phyloP scores from a whole-genome alignment of 2,113 vertebrate species.

The Petrocephalus zakoni region DNA sequence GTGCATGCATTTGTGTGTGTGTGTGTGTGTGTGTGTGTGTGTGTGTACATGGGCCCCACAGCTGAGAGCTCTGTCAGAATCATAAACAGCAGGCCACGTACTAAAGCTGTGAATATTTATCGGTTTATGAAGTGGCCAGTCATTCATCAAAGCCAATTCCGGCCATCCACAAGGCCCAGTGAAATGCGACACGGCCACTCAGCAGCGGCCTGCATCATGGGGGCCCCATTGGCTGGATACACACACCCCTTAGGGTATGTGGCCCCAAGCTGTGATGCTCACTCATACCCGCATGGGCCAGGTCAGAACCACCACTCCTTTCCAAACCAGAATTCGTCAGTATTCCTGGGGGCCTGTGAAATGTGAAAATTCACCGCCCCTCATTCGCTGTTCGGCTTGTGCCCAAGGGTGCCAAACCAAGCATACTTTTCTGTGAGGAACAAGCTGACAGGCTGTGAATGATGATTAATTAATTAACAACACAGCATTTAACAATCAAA shows the following conservation, averaged over 20 bases:
- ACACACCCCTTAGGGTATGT: background rate
- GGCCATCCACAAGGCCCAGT: background rate
- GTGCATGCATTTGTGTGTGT: background rate
- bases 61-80: background rate
- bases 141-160: background rate
- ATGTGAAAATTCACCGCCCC: background rate
- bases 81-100: background rate
- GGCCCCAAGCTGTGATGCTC: background rate
- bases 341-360: background rate
- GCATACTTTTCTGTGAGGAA: background rate
- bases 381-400: background rate
- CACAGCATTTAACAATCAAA: background rate
- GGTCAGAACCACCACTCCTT: background rate
- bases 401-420: background rate
- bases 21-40: background rate
- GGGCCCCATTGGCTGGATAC: background rate
- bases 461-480: background rate
- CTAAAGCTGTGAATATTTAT: background rate
- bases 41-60: background rate
- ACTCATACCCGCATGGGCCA: background rate
- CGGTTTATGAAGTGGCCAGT: background rate
- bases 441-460: background rate
- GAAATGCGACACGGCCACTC: background rate
- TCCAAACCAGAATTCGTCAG: background rate
- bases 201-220: background rate